Base-by-base conservation (phyloP, 2,888 invertebrate species). In the Leucophenga montana region DNA sequence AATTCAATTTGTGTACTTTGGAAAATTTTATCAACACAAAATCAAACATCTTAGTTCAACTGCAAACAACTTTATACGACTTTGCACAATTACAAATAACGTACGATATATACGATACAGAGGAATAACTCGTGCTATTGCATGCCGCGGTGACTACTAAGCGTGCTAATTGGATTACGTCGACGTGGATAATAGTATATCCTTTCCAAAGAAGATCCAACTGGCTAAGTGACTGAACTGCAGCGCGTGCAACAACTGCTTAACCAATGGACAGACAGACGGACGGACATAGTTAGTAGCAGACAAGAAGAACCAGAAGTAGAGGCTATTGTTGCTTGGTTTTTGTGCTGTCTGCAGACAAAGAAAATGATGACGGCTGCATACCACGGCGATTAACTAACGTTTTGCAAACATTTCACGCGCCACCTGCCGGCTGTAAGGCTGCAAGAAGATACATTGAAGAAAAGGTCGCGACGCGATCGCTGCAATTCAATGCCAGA, bases 11-110 rank as follows among this genome's bases (percentile, higher is more conserved):
- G 27, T 27, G 27, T 27, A 4, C 4, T 27, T 39, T 8, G 39
- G 1, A 39, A 39, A 39, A 8, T 39, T 39, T 39, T 39, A 39
- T 59, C 66, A 65, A 65, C 22, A n/a, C n/a, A n/a, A 14, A 56
- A 56, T 56, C 71, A 66, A 78, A 73, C 73, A 71, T 70, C 75
- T 72, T 67, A 69, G 80, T 11, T 39, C 11, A 39, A 39, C 39
- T 11, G 39, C 27, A 27, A 27, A 27, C 27, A 27, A 27, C 27
- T 27, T 27, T 27, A 27, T 27, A 39, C 39, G 11, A 39, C 39
- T 39, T 39, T 39, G 11, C 11, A 39, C 39, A 39, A 39, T 39
- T 39, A 39, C 9, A 11, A 11, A 39, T 1, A 11, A 39, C 39
- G 1, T 33, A 33, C 33, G 33, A 33, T 8, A 33, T 39, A 3